Base-by-base conservation (phyloP, 2,888 invertebrate species). In the Drosophila nr. perissopoda region DNA sequence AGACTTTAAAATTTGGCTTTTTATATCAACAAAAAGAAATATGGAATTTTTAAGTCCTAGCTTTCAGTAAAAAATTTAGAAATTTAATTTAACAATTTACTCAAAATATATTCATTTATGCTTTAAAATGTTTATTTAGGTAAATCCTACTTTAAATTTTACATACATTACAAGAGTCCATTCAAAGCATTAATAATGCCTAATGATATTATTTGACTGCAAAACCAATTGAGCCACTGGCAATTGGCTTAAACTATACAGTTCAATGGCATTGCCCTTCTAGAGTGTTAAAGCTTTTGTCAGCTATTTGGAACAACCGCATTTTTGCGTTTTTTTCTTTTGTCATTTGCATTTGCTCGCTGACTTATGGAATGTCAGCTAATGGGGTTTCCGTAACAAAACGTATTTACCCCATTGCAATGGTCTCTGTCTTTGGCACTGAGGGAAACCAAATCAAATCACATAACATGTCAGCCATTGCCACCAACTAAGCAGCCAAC, bases 321-420 rank as follows among this genome's bases (percentile, higher is more conserved):
- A 72, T 53, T 54, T 69, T 77, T 45, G 16, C 25, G 45, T 16
- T 45, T 21, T n/a, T 40, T n/a, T 13, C 21, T 52, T 67, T 67
- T 78, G 62, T 73, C 78, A 64, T 65, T 66, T 71, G 57, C 64
- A 51, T 53, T 76, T 74, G 56, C 54, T 56, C 63, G 69, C 83
- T 82, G 77, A 74, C 83, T 82, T 85, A 80, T 78, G 83, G 83
- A 83, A 83, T 88, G 83, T 31, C 75, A 75, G 61, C 84, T 80
- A 86, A 84, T 89, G 76, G 83, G 84, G 84, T 84, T 89, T 86
- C 68, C 72, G 67, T 76, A 76, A 78, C 82, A 78, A 86, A 88
- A 42, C 71, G 78, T 75, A 73, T 78, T 88, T 88, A 83, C 67
- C 89, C 75, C 78, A 70, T 52, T 79, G 66, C 70, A 58, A 66